Percentiles rank a stretch among this genome's conserved stretches.
Conservation (phyloP, 2,888 invertebrate species). For the Watsonalla binaria region DNA sequence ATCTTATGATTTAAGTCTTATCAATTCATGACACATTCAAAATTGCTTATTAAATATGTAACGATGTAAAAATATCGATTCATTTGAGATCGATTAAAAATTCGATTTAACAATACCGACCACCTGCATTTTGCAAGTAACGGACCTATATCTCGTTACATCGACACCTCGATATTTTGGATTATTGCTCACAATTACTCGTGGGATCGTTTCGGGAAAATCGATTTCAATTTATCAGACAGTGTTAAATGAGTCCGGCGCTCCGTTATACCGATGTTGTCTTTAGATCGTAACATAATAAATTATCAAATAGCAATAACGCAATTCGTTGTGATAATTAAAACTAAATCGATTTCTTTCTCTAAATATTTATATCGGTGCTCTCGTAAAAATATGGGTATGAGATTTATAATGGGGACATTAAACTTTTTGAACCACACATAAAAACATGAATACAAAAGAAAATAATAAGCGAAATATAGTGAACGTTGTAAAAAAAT, state of each 20-base stretch:
- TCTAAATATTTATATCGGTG: neutral
- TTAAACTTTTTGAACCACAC: too few species aligned
- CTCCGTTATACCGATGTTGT: neutral
- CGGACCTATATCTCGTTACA: constrained; percentile 53
- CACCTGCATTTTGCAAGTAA: constrained; percentile 65
- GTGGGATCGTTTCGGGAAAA: constrained; percentile 48
- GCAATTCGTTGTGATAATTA: neutral
- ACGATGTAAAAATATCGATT: constrained; percentile 9
- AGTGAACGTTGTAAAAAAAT: too few species aligned
- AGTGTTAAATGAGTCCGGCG: constrained; percentile 26
- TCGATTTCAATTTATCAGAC: constrained; percentile 29
- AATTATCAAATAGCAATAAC: neutral
- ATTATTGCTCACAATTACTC: constrained; percentile 65
- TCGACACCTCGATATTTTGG: constrained; percentile 58
- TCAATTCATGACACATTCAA: constrained; percentile 18
- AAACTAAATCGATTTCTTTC: neutral
- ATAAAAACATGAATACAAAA: too few species aligned
- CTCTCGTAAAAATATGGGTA: too few species aligned
- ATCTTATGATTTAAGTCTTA: too few species aligned
- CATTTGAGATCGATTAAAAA: constrained; percentile 41
- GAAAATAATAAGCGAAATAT: too few species aligned
- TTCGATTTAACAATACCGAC: constrained; percentile 47
- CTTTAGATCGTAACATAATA: neutral
- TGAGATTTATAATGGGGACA: too few species aligned
- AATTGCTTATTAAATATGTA: constrained; percentile 20